Evolutionary conservation across 1,140 invertebrate genomes (phyloP), one percentile per base, ranked within the genome.

Genomic region (Triops longicaudatus): DNA sequence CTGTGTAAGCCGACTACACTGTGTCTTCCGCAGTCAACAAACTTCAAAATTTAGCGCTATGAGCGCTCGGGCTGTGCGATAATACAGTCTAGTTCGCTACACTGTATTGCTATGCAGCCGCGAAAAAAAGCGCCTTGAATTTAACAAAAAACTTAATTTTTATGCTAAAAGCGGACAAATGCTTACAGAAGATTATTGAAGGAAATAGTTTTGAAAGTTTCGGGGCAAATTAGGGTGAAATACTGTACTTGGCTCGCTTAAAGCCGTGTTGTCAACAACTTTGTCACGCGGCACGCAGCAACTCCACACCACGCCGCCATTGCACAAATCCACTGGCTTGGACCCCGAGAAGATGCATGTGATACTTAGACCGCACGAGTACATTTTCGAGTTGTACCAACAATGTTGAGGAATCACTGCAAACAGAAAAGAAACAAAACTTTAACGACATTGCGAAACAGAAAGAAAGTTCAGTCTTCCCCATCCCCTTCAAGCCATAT

Each of bases 321-420:
- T 94, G 84, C 95, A 97, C 0, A 96, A 87, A 85, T 97, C 94
- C 81, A 95, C 82, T 0, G 94, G 93, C 78, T 92, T 89, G 14
- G 92, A 92, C 9, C 94, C 94, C 14, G 91, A 91, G 72, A 97
- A 85, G 17, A 96, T 92, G 82, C 95, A 97, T 73, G 92, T 92
- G 79, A 97, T 92, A 83, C 93, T 94, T 73, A 96, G 87, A 0
- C 93, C 93, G 82, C 95, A 97, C 79, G 93, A 90, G 85, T 93
- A 96, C 81, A 91, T 90, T 9, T 91, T 88, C n/a, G 93, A 93
- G 80, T 92, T 90, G 87, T 93, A 95, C 81, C 92, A 92, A 83
- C 95, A 97, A 26, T 91, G 91, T 82, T 96, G 94, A 1, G 94
- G 95, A 82, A 96, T 95, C 89, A 96, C 94, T 96, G 88, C 43